phyloP scores from a whole-genome alignment of 2,797 vertebrate species.

The Liasis olivaceus region DNA sequence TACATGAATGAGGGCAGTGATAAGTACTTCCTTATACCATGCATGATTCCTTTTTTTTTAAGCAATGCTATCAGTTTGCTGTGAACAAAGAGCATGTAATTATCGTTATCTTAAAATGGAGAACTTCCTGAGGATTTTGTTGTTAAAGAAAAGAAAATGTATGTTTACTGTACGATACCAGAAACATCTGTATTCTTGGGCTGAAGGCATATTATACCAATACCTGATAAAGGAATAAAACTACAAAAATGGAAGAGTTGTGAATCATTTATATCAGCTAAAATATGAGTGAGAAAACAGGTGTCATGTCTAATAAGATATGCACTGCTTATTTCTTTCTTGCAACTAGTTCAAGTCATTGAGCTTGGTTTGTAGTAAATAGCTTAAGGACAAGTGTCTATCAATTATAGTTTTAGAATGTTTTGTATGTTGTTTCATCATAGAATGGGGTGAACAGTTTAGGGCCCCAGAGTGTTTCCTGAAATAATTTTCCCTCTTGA shows the following conservation, averaged over 20 bases:
- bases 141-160: constrained; percentile 59
- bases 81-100: constrained; percentile 55
- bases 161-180: constrained; percentile 61
- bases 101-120: constrained; percentile 59
- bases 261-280: constrained; percentile 43
- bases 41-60: constrained; percentile 67
- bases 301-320: not conserved
- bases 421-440: not conserved
- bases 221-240: constrained; percentile 64
- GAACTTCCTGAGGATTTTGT: constrained; percentile 37
- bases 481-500: not conserved
- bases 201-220: constrained; percentile 57
- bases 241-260: constrained; percentile 37
- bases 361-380: not conserved
- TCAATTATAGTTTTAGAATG: not conserved
- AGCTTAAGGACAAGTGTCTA: not conserved
- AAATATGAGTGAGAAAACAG: not conserved
- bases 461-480: not conserved
- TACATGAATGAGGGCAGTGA: constrained; percentile 51
- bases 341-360: not conserved
- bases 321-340: constrained; percentile 14
- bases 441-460: not conserved
- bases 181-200: constrained; percentile 60
- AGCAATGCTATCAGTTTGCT: constrained; percentile 48
- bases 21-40: constrained; percentile 59